Base-by-base conservation (phyloP, 2,113 vertebrate species). In the Misgurnus mizolepis region DNA sequence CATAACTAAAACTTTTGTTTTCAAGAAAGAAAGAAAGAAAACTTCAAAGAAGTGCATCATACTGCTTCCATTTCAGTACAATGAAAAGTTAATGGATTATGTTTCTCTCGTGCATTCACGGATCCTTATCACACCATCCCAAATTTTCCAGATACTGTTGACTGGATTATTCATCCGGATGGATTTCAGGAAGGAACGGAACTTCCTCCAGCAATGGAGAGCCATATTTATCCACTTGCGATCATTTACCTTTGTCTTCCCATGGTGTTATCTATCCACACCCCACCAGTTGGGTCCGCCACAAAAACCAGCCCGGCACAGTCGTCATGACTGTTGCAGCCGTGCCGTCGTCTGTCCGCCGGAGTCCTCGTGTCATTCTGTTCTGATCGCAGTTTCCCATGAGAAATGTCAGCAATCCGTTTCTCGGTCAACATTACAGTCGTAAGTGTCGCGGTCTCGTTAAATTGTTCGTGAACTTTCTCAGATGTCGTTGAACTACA, bases 241-340 rank as follows among this genome's bases (percentile, higher is more conserved):
- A 90, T 10, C 87, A 86, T 74, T 88, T 86, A 71, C 83, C 87
- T 84, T 83, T 85, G 73, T 81, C 87, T 45, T 90, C 88, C 15
- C 17, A 85, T 0, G 87, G 88, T 27, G 88, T 92, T 78, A 92
- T 83, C 92, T 73, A 93, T 83, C 93, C 93, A 93, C 64, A 93
- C 91, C 12, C 93, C 93, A 1, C 92, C 93, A 1, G 91, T 92
- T 7, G 91, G 89, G 68, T 92, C 89, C 18, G 92, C 92, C 83
- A 93, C 90, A 55, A 92, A 93, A 74, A 92, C 90, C 66, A 93
- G 86, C 4, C 88, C 92, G 0, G 58, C 72, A 40, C 80, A 9
- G 72, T 89, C 86, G 66, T 82, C n/a, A 80, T 79, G 73, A 71
- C 80, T 64, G 0, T 60, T 78, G 85, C 14, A 82, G 65, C 87